These are phyloP conservation scores for Hydrotaea cyrtoneurina DNA, from an alignment of 2,888 invertebrate species.

Conservation along the genomic window DNA sequence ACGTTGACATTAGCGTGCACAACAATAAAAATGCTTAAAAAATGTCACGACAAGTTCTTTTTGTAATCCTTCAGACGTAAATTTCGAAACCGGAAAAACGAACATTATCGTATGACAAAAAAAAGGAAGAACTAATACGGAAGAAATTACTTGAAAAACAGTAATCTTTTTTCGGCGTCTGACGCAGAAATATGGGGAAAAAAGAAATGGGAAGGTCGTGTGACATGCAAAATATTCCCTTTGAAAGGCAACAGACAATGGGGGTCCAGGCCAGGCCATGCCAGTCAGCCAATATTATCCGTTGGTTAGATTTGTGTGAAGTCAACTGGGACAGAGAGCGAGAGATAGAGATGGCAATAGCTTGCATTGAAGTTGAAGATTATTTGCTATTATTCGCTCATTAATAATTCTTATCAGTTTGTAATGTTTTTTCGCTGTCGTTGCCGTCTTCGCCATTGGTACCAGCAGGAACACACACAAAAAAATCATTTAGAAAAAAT, in stretches of 20 bases:
- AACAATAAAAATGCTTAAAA: conserved; percentile 42
- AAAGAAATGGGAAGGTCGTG: conserved; percentile 45
- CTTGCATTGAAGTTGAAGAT: conserved; percentile 70
- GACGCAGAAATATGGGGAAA: background rate
- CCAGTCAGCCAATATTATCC: background rate
- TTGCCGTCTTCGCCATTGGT: background rate
- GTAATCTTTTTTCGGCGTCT: conserved; percentile 34
- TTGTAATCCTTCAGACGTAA: background rate
- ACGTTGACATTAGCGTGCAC: conserved; percentile 32
- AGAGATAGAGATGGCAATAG: background rate
- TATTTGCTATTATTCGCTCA: conserved; percentile 75
- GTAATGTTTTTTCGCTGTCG: conserved; percentile 26
- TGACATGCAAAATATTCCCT: conserved; percentile 35
- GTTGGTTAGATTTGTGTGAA: background rate
- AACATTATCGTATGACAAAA: background rate
- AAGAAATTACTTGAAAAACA: conserved; percentile 46
- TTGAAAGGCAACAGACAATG: conserved; percentile 10
- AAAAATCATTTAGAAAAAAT: conserved; percentile 15
- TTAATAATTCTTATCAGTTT: conserved; percentile 75
- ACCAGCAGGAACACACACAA: conserved; percentile 1
- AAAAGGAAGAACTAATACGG: conserved; percentile 30
- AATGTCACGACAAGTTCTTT: conserved; percentile 41
- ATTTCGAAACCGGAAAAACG: background rate
- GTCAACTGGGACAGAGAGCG: background rate
- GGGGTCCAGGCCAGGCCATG: background rate